These are phyloP conservation scores for Glaucopsyche alexis DNA, from an alignment of 2,888 invertebrate species.

Conservation along the genomic window DNA sequence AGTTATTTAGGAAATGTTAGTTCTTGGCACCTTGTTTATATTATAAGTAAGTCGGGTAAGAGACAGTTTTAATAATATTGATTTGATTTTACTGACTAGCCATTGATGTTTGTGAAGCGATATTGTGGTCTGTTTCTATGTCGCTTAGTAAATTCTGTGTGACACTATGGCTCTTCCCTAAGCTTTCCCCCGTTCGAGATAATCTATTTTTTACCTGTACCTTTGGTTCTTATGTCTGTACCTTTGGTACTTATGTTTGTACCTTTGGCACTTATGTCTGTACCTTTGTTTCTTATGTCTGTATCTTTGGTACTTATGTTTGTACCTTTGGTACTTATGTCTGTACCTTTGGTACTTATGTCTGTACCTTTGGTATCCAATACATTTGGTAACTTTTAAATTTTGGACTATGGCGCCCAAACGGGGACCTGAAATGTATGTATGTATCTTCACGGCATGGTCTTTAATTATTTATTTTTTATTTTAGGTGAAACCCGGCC, in stretches of 20 bases:
- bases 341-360: not conserved
- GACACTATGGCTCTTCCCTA: constrained; percentile 48
- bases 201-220: too few species aligned
- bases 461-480: constrained; percentile 49
- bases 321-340: not conserved
- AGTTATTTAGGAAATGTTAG: too few species aligned
- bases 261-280: not conserved
- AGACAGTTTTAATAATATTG: constrained; percentile 24
- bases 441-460: constrained; percentile 49
- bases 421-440: constrained; percentile 32
- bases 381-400: not conserved
- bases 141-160: constrained; percentile 66
- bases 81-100: constrained; percentile 26
- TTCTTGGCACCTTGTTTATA: not conserved
- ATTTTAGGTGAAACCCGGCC: constrained; percentile 70
- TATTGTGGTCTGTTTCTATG: constrained; percentile 24
- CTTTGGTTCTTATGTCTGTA: not conserved
- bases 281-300: not conserved
- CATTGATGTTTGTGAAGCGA: constrained; percentile 28
- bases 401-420: constrained; percentile 20
- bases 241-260: not conserved
- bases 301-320: not conserved
- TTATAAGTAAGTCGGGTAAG: not conserved
- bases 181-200: constrained; percentile 40
- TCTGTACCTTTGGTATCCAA: not conserved